Conservation (phyloP, 2,797 vertebrate genomes). For the Chaetophractus vellerosus region DNA sequence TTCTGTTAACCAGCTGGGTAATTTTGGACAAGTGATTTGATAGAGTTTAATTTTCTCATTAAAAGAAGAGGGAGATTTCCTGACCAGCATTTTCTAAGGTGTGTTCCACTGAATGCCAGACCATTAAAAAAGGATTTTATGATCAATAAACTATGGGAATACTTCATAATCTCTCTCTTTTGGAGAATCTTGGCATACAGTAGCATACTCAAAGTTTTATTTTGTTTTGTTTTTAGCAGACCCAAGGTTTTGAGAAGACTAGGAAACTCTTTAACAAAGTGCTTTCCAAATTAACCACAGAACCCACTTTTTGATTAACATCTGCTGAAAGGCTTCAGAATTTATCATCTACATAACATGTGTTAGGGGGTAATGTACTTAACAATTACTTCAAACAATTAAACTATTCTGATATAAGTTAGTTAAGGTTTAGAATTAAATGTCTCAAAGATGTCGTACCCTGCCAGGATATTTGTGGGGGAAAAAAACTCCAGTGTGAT, state of each 20-base stretch:
- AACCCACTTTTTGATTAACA: background rate
- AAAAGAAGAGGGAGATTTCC: background rate
- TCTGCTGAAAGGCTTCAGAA: slow-evolving; percentile 50
- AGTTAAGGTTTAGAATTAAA: slow-evolving; percentile 54
- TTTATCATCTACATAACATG: background rate
- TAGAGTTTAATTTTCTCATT: slow-evolving; percentile 1
- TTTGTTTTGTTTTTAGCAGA: too few relatives aligned
- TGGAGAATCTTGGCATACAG: background rate
- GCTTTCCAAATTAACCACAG: slow-evolving; percentile 28
- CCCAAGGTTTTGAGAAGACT: slow-evolving; percentile 9
- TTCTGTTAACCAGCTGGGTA: background rate
- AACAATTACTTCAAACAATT: slow-evolving; percentile 7
- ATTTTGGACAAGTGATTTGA: background rate
- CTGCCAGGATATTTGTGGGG: background rate
- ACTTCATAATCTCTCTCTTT: background rate
- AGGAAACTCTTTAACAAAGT: slow-evolving; percentile 26
- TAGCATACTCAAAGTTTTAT: background rate
- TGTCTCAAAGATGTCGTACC: background rate
- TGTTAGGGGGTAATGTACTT: slow-evolving; percentile 31
- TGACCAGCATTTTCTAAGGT: slow-evolving; percentile 27
- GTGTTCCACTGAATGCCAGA: background rate
- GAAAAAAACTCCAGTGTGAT: background rate
- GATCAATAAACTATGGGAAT: slow-evolving; percentile 4
- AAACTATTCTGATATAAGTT: slow-evolving; percentile 20
- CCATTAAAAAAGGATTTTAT: slow-evolving; percentile 27